Percentiles rank a stretch among this genome's conserved stretches.
Evolutionary conservation across 30 jellyfish, hydroid and myxozoan genomes (phyloP).

Genomic region (Aurelia aurita): DNA sequence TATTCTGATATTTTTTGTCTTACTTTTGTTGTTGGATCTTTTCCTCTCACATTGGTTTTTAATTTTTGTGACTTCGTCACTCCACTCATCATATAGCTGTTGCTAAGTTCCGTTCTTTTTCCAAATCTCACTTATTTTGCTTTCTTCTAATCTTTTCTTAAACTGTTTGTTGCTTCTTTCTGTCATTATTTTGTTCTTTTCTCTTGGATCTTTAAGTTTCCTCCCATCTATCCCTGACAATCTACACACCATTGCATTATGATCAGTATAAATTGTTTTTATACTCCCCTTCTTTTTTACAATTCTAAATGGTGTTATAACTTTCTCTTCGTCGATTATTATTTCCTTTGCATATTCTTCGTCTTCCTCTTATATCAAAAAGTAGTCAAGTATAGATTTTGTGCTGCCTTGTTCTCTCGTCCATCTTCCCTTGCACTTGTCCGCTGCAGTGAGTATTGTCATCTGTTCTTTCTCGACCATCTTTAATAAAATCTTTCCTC

Average conservation of each 20-base stretch:
- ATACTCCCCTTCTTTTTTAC: not conserved
- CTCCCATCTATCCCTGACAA: too few relatives aligned
- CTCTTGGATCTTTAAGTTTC: too few relatives aligned
- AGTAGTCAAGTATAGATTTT: slow-evolving; percentile 26
- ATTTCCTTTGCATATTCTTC: not conserved
- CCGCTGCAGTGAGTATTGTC: not conserved
- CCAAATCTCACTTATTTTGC: slow-evolving; percentile 5
- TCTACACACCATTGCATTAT: too few relatives aligned
- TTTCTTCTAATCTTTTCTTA: not conserved
- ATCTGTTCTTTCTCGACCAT: slow-evolving; percentile 11
- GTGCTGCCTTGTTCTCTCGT: slow-evolving; percentile 15
- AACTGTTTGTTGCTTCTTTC: too few relatives aligned
- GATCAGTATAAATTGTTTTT: too few relatives aligned
- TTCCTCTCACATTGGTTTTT: slow-evolving; percentile 19
- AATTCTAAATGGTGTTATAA: not conserved
- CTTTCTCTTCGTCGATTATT: slow-evolving; percentile 27
- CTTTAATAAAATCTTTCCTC: too few relatives aligned
- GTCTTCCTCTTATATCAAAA: slow-evolving; percentile 19
- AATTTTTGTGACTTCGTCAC: not conserved
- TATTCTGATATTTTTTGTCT: slow-evolving; percentile 8
- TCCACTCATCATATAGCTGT: slow-evolving; percentile 36
- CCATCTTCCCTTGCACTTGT: slow-evolving; percentile 31
- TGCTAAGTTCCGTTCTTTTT: slow-evolving; percentile 1
- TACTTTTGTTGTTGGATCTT: not conserved
- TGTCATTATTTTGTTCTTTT: too few relatives aligned